phyloP scores from a whole-genome alignment of 2,113 vertebrate genomes.

The Tachysurus vachellii region DNA sequence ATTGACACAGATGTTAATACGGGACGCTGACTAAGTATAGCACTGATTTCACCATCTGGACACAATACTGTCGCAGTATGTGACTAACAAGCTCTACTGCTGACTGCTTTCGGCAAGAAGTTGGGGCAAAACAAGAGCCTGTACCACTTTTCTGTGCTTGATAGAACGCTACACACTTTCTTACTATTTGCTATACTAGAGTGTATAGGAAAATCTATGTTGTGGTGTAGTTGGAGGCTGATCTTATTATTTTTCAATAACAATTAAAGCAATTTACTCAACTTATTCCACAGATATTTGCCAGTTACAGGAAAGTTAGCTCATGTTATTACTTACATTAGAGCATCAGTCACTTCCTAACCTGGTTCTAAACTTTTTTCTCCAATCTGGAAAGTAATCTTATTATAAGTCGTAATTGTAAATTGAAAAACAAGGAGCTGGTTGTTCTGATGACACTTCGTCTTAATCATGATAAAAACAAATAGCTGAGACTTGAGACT shows the following conservation, averaged over 20 bases:
- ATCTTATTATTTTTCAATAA: background rate
- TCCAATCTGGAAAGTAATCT: background rate
- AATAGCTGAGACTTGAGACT: background rate
- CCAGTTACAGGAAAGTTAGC: background rate
- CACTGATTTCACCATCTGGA: conserved; percentile 30
- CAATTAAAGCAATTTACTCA: background rate
- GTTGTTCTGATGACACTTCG: background rate
- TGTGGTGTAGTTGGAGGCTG: background rate
- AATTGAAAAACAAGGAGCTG: background rate
- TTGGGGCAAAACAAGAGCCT: background rate
- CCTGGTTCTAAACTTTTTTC: too few relatives aligned
- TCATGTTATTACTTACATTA: background rate
- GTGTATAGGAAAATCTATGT: background rate
- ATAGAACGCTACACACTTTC: background rate
- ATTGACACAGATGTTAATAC: conserved; percentile 8
- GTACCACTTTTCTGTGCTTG: background rate
- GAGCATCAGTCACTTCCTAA: background rate
- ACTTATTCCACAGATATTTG: background rate
- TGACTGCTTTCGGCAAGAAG: conserved; percentile 18
- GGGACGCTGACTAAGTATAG: background rate
- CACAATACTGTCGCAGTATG: conserved; percentile 23
- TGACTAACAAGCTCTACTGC: conserved; percentile 12
- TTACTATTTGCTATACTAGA: too few relatives aligned
- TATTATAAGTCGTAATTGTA: too few relatives aligned
- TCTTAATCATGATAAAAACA: background rate